Conservation (phyloP, 2,113 vertebrate genomes). For the Oncorhynchus gorbuscha region DNA sequence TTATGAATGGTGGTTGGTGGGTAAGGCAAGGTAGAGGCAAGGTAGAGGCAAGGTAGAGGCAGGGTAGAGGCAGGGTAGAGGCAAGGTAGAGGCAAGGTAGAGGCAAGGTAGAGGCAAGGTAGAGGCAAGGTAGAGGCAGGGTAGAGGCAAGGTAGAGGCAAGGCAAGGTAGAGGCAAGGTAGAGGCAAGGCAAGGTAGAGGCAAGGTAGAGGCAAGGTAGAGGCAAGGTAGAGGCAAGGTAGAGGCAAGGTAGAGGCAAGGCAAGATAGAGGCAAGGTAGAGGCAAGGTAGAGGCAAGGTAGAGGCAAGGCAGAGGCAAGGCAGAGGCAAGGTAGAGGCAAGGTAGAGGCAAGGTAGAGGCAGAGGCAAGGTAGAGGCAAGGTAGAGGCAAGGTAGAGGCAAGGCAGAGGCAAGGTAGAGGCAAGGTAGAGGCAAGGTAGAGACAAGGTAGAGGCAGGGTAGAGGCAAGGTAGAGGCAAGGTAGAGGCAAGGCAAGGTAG, state of each 20-base stretch:
- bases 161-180: not conserved
- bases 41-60: not conserved
- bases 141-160: not conserved
- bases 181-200: too few species aligned
- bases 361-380: not conserved
- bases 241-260: not conserved
- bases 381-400: not conserved
- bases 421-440: not conserved
- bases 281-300: not conserved
- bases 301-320: too few species aligned
- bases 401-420: too few species aligned
- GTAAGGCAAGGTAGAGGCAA: not conserved
- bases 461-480: too few species aligned
- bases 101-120: not conserved
- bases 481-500: not conserved
- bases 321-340: not conserved
- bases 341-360: not conserved
- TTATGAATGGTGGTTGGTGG: slow-evolving; percentile 15
- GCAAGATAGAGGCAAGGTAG: slow-evolving; percentile 1
- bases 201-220: not conserved
- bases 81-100: not conserved
- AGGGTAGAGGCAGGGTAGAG: too few species aligned
- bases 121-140: slow-evolving; percentile 1
- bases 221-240: not conserved
- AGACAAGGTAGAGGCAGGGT: not conserved